phyloP scores from a whole-genome alignment of 1,140 invertebrate genomes.

The Cotesia chilonis region DNA sequence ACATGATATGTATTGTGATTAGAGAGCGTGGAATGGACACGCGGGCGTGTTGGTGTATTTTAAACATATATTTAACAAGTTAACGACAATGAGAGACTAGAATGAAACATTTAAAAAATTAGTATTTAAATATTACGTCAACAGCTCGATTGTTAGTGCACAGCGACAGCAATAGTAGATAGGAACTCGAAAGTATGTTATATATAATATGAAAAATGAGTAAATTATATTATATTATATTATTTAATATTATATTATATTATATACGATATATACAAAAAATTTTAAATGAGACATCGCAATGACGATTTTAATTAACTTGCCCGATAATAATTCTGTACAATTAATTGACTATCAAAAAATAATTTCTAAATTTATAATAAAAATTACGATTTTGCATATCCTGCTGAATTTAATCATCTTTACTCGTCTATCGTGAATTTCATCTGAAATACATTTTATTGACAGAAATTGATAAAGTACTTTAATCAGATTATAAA shows the following conservation, averaged over 20 bases:
- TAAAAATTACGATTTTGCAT: background rate
- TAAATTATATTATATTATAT: conserved; percentile 16
- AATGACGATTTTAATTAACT: too few relatives aligned
- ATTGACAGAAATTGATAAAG: background rate
- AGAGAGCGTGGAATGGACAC: background rate
- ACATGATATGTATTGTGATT: too few relatives aligned
- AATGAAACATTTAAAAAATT: conserved; percentile 22
- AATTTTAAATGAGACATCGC: conserved; percentile 16
- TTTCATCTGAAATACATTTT: background rate
- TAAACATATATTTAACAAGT: too few relatives aligned
- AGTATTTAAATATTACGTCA: conserved; percentile 34
- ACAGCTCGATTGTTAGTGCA: conserved; percentile 43
- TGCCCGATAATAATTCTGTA: background rate
- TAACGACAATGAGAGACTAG: conserved; percentile 7
- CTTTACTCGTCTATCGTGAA: background rate
- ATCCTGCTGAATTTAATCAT: background rate
- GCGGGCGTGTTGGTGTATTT: conserved; percentile 8
- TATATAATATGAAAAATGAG: conserved; percentile 35
- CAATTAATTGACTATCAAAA: conserved; percentile 5
- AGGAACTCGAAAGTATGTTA: conserved; percentile 44
- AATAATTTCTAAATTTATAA: background rate
- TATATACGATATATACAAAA: conserved; percentile 25
- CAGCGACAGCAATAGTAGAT: conserved; percentile 45
- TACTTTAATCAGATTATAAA: background rate
- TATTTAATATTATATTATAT: conserved; percentile 10